Base-by-base conservation (phyloP, 92 coral and sea anemone genomes). In the Epizoanthus ramosus region DNA sequence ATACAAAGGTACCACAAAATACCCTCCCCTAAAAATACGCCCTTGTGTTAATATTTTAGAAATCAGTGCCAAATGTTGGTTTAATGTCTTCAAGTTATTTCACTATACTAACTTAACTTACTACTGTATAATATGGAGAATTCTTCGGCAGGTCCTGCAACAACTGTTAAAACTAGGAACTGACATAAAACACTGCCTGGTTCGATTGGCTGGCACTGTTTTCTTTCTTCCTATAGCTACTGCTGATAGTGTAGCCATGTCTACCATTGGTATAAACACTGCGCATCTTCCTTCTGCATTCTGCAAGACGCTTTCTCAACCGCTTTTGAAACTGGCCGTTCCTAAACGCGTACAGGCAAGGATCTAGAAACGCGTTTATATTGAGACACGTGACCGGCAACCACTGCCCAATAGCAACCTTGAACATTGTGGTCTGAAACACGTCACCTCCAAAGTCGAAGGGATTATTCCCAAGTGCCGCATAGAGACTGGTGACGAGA, bases 401-500 rank as follows among this genome's bases (percentile, higher is more conserved):
- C 95, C 95, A 92, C 85, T 92, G 95, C 37, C 95, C 95, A 56
- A 89, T 85, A 18, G 79, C 73, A 76, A 92, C 90, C 80, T 92
- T 92, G 75, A 85, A 89, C 53, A 85, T 75, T 47, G 93, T 92
- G 73, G 89, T 89, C 90, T 89, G 63, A 73, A 89, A 89, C 45
- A 92, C 88, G 69, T 89, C 90, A 23, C 93, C 95, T 31, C 88
- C 88, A 60, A 89, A 87, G 14, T 92, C 89, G 63, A 92, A 92
- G 22, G 91, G 95, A 68, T 89, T 84, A 69, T 71, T 63, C 37
- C 83, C 88, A 57, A 71, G 79, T 60, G 87, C 85, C 63, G 95
- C 88, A 61, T 63, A 83, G 53, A 92, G 70, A 21, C 89, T 84
- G 53, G 85, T 65, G 73, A 90, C 69, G 35, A 92, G 88, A 54